Evolutionary conservation across 2,113 vertebrate genomes (phyloP).

Genomic region (Mormoops blainvillei): DNA sequence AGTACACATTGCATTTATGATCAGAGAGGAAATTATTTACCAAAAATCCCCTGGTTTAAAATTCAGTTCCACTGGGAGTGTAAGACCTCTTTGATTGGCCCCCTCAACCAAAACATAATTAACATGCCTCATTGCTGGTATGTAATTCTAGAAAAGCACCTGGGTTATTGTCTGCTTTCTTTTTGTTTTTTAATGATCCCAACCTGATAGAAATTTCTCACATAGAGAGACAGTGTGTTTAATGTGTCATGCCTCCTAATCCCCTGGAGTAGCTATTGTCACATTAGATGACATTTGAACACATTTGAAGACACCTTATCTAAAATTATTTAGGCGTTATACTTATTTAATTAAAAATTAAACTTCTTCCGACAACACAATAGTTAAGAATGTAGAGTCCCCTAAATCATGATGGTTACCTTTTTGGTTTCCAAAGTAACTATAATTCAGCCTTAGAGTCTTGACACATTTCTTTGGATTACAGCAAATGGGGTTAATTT

Average conservation of each 20-base stretch:
- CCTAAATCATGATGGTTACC: neutral
- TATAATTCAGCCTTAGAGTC: neutral
- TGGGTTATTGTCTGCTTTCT: neutral
- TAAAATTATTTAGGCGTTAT: slow-evolving; percentile 4
- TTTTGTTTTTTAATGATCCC: neutral
- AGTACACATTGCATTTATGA: neutral
- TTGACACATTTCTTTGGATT: neutral
- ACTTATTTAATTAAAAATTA: slow-evolving; percentile 18
- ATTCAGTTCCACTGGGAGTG: neutral
- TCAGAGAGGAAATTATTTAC: neutral
- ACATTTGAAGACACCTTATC: neutral
- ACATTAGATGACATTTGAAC: neutral
- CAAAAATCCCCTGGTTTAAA: neutral
- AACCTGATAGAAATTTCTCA: neutral
- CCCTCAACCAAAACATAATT: neutral
- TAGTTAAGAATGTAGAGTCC: neutral
- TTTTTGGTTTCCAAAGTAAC: slow-evolving; percentile 55
- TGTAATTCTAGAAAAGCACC: neutral
- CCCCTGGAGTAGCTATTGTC: neutral
- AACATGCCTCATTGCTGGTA: neutral
- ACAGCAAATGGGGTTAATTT: slow-evolving; percentile 2
- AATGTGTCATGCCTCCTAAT: neutral
- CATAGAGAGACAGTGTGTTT: neutral
- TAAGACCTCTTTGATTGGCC: neutral
- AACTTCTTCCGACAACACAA: neutral